A percentile compares a stretch with the other conserved stretches of the same genome.
These are phyloP conservation scores for Nemotelus nigrinus DNA, from an alignment of 2,888 invertebrate genomes.

Conservation along the genomic window DNA sequence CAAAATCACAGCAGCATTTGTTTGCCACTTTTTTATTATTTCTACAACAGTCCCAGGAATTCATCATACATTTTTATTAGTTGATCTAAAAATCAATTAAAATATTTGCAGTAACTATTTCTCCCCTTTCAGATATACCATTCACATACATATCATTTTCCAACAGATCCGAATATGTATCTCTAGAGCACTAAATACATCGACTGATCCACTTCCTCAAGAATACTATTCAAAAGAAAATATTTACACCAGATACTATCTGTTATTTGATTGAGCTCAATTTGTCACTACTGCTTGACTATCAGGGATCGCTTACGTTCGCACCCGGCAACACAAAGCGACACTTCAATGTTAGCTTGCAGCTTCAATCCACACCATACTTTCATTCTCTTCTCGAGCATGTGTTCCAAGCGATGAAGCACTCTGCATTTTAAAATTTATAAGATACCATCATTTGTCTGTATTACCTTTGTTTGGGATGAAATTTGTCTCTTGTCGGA, in stretches of 20 bases:
- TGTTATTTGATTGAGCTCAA: slow-evolving; percentile 49
- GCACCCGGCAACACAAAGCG: slow-evolving; percentile 23
- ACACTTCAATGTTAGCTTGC: slow-evolving; percentile 11
- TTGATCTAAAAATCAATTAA: too few species aligned
- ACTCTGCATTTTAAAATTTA: neutral
- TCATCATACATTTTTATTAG: too few species aligned
- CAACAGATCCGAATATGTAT: neutral
- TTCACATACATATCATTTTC: neutral
- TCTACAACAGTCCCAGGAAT: too few species aligned
- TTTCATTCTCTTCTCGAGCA: neutral
- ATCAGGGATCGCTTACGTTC: slow-evolving; percentile 36
- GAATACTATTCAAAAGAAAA: neutral
- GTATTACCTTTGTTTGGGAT: neutral
- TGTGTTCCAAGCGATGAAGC: neutral
- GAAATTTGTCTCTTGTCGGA: slow-evolving; percentile 26
- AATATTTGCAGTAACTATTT: neutral
- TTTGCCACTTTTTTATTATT: too few species aligned
- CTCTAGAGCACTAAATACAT: neutral
- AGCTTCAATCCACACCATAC: neutral
- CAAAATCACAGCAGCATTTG: too few species aligned
- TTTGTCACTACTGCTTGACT: slow-evolving; percentile 48
- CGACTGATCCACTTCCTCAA: neutral
- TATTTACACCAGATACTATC: slow-evolving; percentile 35
- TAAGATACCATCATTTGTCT: neutral
- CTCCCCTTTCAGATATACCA: neutral